Percentiles rank a stretch among this genome's conserved stretches.
These are phyloP conservation scores for Spisula subtruncata DNA, from an alignment of 2,888 invertebrate species.

Conservation along the genomic window DNA sequence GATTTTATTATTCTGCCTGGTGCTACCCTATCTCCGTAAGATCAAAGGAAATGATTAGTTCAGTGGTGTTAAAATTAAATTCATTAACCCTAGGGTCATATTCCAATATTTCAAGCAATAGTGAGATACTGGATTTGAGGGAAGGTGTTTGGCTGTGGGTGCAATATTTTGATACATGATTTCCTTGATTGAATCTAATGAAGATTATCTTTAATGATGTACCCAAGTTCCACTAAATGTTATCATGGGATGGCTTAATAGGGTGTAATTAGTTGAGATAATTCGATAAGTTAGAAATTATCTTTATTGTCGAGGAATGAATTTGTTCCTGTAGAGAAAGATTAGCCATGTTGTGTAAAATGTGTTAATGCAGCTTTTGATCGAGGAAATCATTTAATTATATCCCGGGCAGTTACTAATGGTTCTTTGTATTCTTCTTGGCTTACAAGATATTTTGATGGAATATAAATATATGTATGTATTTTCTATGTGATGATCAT, in stretches of 20 bases:
- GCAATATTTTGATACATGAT: no score
- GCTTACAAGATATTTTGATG: no score
- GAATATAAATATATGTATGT: no score
- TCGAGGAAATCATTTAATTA: neutral
- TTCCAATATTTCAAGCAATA: neutral
- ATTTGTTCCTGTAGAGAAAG: neutral
- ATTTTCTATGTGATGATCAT: no score
- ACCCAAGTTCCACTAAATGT: no score
- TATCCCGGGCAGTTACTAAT: neutral
- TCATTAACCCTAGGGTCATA: neutral
- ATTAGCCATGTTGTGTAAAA: neutral
- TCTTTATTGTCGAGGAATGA: neutral
- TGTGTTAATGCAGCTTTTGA: conserved; percentile 4
- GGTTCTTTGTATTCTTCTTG: no score
- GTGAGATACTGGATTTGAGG: no score
- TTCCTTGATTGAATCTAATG: no score
- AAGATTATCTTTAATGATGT: no score
- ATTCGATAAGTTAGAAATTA: neutral
- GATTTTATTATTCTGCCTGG: conserved; percentile 2
- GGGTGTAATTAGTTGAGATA: neutral
- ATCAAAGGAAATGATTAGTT: neutral
- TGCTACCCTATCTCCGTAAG: neutral
- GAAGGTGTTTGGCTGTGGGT: no score
- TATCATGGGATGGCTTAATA: no score
- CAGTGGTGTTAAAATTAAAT: neutral